Percentiles rank a stretch among this genome's conserved stretches.
phyloP scores from a whole-genome alignment of 2,113 vertebrate genomes.

The Fregata magnificens region DNA sequence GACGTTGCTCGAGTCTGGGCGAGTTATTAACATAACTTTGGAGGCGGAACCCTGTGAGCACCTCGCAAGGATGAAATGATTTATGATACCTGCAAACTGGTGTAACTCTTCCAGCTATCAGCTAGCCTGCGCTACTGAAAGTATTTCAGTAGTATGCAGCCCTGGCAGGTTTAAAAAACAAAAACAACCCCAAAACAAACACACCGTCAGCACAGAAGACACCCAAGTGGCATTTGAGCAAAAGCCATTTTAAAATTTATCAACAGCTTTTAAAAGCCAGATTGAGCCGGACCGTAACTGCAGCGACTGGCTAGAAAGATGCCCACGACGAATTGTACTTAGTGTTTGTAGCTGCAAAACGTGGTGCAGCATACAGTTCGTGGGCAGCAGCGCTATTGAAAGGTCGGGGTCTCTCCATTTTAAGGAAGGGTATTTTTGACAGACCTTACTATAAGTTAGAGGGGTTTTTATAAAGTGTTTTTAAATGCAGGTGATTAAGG shows the following conservation, averaged over 20 bases:
- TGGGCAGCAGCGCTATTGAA: not conserved
- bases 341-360: not conserved
- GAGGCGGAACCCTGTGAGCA: not conserved
- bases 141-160: not conserved
- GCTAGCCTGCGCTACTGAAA: not conserved
- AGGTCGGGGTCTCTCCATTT: not conserved
- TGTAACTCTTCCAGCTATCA: not conserved
- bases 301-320: not conserved
- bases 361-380: not conserved
- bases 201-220: not conserved
- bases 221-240: not conserved
- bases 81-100: not conserved
- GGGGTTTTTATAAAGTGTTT: not conserved
- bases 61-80: not conserved
- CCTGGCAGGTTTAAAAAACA: not conserved
- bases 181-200: no score
- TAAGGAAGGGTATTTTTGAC: not conserved
- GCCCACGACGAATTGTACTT: not conserved
- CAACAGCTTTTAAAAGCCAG: not conserved
- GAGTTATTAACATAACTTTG: rapidly evolving
- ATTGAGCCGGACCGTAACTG: not conserved
- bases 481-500: not conserved
- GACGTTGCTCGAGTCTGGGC: not conserved
- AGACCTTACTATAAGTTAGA: not conserved
- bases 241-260: not conserved